These are phyloP conservation scores for Stictocephala bisonia DNA, from an alignment of 2,888 invertebrate species.

Conservation along the genomic window DNA sequence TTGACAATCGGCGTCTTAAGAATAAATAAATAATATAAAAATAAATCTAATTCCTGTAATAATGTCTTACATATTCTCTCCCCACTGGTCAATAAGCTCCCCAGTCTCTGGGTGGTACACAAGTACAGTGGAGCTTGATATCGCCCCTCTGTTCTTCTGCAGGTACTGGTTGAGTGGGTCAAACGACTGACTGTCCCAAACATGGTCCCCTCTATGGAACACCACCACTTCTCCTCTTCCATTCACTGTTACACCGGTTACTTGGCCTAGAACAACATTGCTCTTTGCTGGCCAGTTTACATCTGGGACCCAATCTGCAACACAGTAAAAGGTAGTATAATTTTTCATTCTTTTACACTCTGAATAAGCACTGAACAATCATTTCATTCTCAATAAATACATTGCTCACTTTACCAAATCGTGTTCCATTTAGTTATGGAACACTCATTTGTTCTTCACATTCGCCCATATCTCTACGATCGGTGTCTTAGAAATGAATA, in stretches of 20 bases:
- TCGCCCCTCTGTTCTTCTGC: conserved; percentile 67
- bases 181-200: conserved; percentile 74
- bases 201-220: conserved; percentile 81
- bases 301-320: conserved; percentile 69
- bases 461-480: no score
- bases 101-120: conserved; percentile 73
- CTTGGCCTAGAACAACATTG: conserved; percentile 73
- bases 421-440: no score
- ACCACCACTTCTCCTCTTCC: conserved; percentile 78
- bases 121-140: conserved; percentile 73
- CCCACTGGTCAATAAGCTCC: conserved; percentile 74
- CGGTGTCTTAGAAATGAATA: no score
- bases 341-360: no score
- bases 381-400: no score
- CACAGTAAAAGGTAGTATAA: no score
- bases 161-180: conserved; percentile 66
- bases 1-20: no score
- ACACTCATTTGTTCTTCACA: no score
- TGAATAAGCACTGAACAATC: no score
- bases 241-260: conserved; percentile 84
- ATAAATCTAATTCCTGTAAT: no score
- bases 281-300: conserved; percentile 69
- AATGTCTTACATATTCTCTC: conserved; percentile 76
- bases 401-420: no score
- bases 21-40: no score